These are phyloP conservation scores for Phalanger gymnotis DNA, from an alignment of 2,797 vertebrate genomes.

Conservation along the genomic window DNA sequence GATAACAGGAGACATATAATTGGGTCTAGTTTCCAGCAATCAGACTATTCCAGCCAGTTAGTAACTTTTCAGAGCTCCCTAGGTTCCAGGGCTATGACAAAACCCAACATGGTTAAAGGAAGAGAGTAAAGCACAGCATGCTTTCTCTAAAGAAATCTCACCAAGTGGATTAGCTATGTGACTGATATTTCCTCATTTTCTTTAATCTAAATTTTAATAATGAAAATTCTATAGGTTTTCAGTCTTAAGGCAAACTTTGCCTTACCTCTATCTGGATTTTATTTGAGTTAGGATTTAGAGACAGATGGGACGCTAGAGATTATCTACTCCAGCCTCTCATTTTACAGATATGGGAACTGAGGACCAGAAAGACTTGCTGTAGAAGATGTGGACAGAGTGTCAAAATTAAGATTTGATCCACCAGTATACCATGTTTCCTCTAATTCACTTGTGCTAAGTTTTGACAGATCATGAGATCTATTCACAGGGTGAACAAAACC, in stretches of 20 bases:
- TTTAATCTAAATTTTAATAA: neutral
- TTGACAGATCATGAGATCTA: too few relatives aligned
- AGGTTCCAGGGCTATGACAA: neutral
- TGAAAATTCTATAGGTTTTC: neutral
- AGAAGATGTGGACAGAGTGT: neutral
- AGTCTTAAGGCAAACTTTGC: neutral
- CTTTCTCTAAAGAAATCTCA: neutral
- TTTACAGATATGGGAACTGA: neutral
- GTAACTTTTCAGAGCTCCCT: neutral
- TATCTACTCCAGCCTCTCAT: neutral
- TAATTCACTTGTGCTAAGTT: neutral
- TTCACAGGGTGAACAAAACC: neutral
- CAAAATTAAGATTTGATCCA: neutral
- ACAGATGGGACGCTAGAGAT: neutral
- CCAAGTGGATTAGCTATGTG: neutral
- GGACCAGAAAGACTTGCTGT: neutral
- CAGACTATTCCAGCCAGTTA: neutral
- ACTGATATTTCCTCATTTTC: neutral
- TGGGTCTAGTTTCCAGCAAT: constrained; percentile 46
- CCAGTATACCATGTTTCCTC: neutral
- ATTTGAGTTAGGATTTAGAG: neutral
- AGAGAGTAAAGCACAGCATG: neutral
- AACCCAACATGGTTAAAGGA: neutral
- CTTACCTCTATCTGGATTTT: neutral
- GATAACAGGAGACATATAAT: constrained; percentile 4